phyloP scores from a whole-genome alignment of 2,113 vertebrate genomes.

The Rhabdornis inornatus region DNA sequence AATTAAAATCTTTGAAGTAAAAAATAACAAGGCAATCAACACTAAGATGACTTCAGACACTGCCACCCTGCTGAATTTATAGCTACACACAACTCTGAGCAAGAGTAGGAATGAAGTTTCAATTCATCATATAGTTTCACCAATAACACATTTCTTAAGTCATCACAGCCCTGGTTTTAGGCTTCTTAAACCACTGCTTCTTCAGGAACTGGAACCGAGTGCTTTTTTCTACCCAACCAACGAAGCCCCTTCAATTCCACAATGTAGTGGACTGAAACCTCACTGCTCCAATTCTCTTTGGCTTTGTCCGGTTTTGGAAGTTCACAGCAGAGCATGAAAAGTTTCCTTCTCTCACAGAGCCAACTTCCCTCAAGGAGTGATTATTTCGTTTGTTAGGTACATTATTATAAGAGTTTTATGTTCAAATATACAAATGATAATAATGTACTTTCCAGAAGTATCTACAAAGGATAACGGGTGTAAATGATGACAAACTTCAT shows the following conservation, averaged over 20 bases:
- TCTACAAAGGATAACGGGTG: neutral
- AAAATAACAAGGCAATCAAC: neutral
- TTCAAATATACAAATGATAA: neutral
- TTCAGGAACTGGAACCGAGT: neutral
- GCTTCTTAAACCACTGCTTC: neutral
- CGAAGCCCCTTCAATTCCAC: neutral
- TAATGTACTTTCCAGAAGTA: neutral
- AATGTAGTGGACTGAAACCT: neutral
- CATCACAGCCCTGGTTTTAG: neutral
- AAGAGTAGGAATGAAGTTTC: neutral
- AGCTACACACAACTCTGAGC: neutral
- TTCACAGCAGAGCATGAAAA: neutral
- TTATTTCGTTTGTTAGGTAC: neutral
- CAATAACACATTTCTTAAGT: neutral
- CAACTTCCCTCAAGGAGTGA: neutral
- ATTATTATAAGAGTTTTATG: neutral
- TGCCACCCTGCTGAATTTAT: neutral
- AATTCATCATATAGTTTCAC: neutral
- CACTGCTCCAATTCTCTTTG: neutral
- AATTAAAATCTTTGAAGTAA: neutral
- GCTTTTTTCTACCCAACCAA: neutral
- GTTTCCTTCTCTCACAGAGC: neutral
- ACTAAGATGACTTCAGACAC: neutral
- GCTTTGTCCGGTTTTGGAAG: neutral
- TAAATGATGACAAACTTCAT: neutral